Evolutionary conservation across 2,888 invertebrate species (phyloP).

Genomic region (Andrena haemorrhoa): DNA sequence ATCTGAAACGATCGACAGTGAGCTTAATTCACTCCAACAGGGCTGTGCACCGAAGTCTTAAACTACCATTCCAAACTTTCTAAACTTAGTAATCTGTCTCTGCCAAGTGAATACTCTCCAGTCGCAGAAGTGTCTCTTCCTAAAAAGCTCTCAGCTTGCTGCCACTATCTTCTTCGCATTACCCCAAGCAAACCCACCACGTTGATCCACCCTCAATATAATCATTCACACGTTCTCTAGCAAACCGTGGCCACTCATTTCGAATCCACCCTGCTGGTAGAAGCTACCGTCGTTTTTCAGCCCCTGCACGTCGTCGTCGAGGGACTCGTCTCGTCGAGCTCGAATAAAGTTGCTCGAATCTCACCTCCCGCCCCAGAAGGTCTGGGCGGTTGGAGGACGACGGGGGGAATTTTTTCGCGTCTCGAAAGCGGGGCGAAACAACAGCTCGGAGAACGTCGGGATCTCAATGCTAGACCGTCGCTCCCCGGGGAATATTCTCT

Average conservation of each 20-base stretch:
- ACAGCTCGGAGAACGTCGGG: constrained; percentile 27
- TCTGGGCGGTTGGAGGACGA: neutral
- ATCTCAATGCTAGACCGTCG: constrained; percentile 36
- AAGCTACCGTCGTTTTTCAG: constrained; percentile 3
- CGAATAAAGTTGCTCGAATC: constrained; percentile 16
- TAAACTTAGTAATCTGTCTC: too few species aligned
- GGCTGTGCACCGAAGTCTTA: too few species aligned
- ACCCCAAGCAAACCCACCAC: neutral
- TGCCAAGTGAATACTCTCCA: too few species aligned
- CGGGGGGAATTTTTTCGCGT: constrained; percentile 22
- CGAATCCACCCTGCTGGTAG: constrained; percentile 15
- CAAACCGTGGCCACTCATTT: neutral
- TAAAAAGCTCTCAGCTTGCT: too few species aligned
- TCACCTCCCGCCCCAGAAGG: neutral
- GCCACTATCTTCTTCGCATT: too few species aligned
- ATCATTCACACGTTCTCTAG: neutral
- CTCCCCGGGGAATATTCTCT: constrained; percentile 44
- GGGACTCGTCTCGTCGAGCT: constrained; percentile 25
- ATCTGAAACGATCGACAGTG: too few species aligned
- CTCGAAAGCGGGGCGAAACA: constrained; percentile 35
- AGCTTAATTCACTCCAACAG: too few species aligned
- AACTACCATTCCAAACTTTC: too few species aligned
- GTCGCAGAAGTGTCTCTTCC: too few species aligned
- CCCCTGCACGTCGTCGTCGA: neutral
- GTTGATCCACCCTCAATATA: neutral